Evolutionary conservation across 30 jellyfish, hydroid and myxozoan species (phyloP), one percentile per base, ranked within the genome.

Genomic region (Sanderia malayensis): DNA sequence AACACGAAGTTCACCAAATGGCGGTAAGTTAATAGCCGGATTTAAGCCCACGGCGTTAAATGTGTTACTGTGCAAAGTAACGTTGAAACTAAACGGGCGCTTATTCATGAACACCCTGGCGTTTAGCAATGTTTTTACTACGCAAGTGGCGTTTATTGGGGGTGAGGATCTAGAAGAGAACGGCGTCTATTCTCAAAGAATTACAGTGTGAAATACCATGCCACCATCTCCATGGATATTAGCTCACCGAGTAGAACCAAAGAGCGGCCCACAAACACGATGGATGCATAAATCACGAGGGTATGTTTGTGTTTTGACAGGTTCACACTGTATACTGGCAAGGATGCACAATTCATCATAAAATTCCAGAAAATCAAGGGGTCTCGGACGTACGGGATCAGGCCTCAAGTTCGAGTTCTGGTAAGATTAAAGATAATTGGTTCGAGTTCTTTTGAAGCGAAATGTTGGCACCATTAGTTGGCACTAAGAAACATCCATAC

Each of bases 271-370:
- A n/a, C n/a, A n/a, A n/a, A n/a, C n/a, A n/a, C n/a, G n/a, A n/a
- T n/a, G n/a, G n/a, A n/a, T n/a, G n/a, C n/a, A n/a, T n/a, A n/a
- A n/a, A n/a, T n/a, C n/a, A n/a, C n/a, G n/a, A n/a, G n/a, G n/a
- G n/a, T n/a, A n/a, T n/a, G n/a, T n/a, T n/a, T n/a, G n/a, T n/a
- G n/a, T n/a, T n/a, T n/a, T n/a, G n/a, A n/a, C 73, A 76, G 88
- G 73, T 37, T 55, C 7, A 76, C 80, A 31, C 26, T 76, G 73
- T 76, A 57, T 73, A 76, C 88, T 13, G 88, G 88, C 28, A 69
- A 32, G 2, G 29, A 34, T 33, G 88, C 88, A 10, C 49, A 76
- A 31, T 24, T 76, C 22, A 76, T 60, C 45, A 30, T 76, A 6
- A 37, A 1, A 18, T 76, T 76, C 74, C 46, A 44, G 21, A n/a